Evolutionary conservation across 2,888 invertebrate species (phyloP).

Genomic region (Luffia ferchaultella): DNA sequence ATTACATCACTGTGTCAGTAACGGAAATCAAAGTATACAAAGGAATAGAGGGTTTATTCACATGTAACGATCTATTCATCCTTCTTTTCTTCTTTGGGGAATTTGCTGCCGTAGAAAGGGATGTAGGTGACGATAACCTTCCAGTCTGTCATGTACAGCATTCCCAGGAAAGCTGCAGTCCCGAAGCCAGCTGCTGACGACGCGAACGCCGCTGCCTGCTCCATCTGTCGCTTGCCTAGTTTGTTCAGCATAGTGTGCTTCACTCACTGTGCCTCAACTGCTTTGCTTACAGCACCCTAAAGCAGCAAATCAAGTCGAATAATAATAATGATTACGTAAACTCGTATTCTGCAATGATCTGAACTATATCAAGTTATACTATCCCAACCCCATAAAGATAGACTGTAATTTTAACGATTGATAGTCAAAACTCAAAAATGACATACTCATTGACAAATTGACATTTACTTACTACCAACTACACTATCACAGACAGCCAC

Average conservation of each 20-base stretch:
- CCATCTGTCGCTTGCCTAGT: slow-evolving; percentile 70
- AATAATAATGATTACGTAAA: slow-evolving; percentile 1
- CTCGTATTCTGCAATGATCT: no score
- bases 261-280: not conserved
- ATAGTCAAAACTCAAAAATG: no score
- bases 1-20: no score
- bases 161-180: slow-evolving; percentile 63
- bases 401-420: no score
- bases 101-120: slow-evolving; percentile 81
- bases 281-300: no score
- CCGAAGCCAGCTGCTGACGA: slow-evolving; percentile 73
- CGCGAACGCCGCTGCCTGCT: slow-evolving; percentile 56
- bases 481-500: no score
- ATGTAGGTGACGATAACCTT: slow-evolving; percentile 73
- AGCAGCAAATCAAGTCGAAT: slow-evolving; percentile 4
- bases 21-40: no score
- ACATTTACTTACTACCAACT: no score
- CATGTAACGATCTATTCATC: not conserved
- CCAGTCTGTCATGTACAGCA: slow-evolving; percentile 84
- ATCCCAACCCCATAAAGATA: no score
- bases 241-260: slow-evolving; percentile 38
- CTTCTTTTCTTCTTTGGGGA: slow-evolving; percentile 41
- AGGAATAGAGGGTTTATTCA: no score
- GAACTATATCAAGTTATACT: no score
- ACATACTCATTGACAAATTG: no score